A percentile compares a stretch with the other conserved stretches of the same genome.
Conservation (phyloP, 1,140 invertebrate species). For the Drosophila sproati region DNA sequence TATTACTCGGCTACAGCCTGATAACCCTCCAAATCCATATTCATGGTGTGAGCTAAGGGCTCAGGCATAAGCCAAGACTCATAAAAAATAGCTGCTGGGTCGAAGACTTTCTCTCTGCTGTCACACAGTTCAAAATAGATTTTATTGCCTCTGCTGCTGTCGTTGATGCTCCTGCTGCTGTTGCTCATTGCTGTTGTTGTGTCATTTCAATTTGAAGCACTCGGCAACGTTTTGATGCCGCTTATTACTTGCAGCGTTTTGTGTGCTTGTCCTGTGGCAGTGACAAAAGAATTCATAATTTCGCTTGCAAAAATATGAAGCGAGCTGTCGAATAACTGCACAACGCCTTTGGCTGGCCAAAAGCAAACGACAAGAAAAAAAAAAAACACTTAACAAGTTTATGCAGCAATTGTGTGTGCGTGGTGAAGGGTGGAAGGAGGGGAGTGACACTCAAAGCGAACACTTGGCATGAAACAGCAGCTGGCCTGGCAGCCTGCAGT, state of each 20-base stretch:
- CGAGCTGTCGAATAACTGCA: conserved; percentile 13
- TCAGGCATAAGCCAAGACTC: conserved; percentile 12
- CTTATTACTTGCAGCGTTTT: conserved; percentile 51
- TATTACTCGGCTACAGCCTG: background rate
- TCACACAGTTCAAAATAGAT: conserved; percentile 3
- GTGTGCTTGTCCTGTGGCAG: conserved; percentile 9
- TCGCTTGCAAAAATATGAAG: conserved; percentile 40
- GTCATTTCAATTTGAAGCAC: conserved; percentile 30
- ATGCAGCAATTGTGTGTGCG: conserved; percentile 27
- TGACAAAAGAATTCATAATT: conserved; percentile 52
- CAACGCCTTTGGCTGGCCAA: conserved; percentile 25
- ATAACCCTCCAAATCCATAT: background rate
- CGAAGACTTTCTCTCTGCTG: background rate
- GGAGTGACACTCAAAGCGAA: background rate
- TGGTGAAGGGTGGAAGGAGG: background rate
- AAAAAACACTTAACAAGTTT: conserved; percentile 57
- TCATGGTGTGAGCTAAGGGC: background rate
- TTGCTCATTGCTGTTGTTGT: conserved; percentile 1
- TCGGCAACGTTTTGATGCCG: conserved; percentile 23
- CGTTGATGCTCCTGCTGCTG: background rate
- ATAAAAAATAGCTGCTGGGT: conserved; percentile 21
- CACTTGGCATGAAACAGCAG: background rate
- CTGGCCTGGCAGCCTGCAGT: background rate
- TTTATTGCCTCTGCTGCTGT: conserved; percentile 2
- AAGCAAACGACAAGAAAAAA: conserved; percentile 19